Percentiles rank a stretch among this genome's conserved stretches.
Evolutionary conservation across 2,797 vertebrate genomes (phyloP).

Genomic region (Kryptopterus vitreolus): DNA sequence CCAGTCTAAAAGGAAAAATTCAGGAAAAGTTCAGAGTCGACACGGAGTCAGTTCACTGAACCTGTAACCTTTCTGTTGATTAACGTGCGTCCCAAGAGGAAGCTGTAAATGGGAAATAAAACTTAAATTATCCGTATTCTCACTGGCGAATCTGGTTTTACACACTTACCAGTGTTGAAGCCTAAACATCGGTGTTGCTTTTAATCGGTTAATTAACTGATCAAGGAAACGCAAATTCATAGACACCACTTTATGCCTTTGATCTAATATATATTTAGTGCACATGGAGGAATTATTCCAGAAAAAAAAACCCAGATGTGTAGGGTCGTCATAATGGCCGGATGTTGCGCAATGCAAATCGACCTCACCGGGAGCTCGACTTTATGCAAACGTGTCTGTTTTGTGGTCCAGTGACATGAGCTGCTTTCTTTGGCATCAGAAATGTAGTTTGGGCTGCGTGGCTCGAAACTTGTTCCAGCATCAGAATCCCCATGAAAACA

Average conservation of each 20-base stretch:
- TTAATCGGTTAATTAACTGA: background rate
- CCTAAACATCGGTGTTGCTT: background rate
- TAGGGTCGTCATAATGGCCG: background rate
- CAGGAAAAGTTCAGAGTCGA: background rate
- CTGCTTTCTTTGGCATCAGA: background rate
- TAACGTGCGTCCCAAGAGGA: background rate
- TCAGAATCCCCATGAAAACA: too few species aligned
- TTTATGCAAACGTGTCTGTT: background rate
- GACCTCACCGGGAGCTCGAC: too few species aligned
- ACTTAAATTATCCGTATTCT: background rate
- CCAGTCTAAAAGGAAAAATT: background rate
- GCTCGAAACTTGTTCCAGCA: too few species aligned
- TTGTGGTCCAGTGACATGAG: background rate
- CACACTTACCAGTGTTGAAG: background rate
- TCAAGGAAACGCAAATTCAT: background rate
- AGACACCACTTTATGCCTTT: background rate
- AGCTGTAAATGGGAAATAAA: background rate
- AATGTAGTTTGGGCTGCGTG: background rate
- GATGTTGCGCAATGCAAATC: background rate
- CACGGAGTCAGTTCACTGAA: background rate
- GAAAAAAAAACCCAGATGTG: too few species aligned
- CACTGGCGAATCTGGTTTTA: background rate
- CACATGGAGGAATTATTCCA: background rate
- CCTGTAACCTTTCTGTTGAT: background rate
- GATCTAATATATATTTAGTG: too few species aligned